Base-by-base conservation (phyloP, 1,140 invertebrate genomes). In the Drosophila micromelanica region DNA sequence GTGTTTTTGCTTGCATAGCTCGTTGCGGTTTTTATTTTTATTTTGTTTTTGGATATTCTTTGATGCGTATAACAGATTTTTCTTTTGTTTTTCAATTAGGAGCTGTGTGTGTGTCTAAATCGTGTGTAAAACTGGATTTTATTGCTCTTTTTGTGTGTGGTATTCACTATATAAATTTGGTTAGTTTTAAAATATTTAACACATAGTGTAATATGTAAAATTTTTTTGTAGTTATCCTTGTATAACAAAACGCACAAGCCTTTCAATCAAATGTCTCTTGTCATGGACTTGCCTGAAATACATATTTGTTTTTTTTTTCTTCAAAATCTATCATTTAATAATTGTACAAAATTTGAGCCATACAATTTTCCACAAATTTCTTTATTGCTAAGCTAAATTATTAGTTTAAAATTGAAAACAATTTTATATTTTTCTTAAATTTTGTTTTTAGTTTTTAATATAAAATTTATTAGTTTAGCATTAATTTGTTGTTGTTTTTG, bases 331-430 rank as follows among this genome's bases (percentile, higher is more conserved):
- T 72, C 37, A 40, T 49, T 38, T 60, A 46, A 43, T 38, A 46
- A 40, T 52, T 55, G 51, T 84, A 84, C 67, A 72, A 80, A 84
- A 79, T 60, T 48, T 85, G 80, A 84, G 76, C 76, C 73, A 64
- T 84, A 76, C 73, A 76, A 73, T 42, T 32, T 61, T 40, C 23
- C 43, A 62, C 57, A 54, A 54, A n/a, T n/a, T 49, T 67, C 61
- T 67, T 48, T 52, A 46, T 46, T 23, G 56, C 65, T 68, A 62
- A 74, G 43, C 30, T 74, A 52, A 72, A 64, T 64, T 59, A 80
- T 71, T 72, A 60, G 54, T 80, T 70, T 75, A 86, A 85, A 85
- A 85, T 85, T 85, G 80, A 85, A 85, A 85, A 85, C 80, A 85
- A 85, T 85, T 85, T 84, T 48, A 76, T 45, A 70, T 84, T 52